Conservation (phyloP, 2,113 vertebrate species). For the Strigops habroptila region DNA sequence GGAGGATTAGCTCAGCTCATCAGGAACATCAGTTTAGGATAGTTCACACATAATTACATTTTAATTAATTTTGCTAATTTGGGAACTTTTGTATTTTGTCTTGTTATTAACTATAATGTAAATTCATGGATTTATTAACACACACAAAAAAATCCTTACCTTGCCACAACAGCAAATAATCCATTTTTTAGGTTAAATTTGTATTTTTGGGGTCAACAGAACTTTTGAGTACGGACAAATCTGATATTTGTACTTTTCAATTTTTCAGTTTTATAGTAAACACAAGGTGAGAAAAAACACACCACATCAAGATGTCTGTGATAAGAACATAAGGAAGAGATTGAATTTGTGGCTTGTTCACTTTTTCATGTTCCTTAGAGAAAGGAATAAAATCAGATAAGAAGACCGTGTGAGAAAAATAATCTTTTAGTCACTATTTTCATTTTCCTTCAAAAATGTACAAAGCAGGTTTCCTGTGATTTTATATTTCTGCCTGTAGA, state of each 20-base stretch:
- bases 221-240: neutral
- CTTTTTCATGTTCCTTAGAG: neutral
- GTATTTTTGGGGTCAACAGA: neutral
- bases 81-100: neutral
- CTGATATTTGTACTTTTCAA: neutral
- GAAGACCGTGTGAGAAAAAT: neutral
- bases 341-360: neutral
- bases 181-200: neutral
- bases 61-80: slow-evolving; percentile 13
- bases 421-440: neutral
- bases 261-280: neutral
- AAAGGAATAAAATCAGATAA: neutral
- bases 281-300: neutral
- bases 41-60: slow-evolving; percentile 17
- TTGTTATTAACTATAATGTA: neutral
- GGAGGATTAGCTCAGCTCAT: slow-evolving; percentile 19
- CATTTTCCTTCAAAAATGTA: neutral
- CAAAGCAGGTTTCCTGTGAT: neutral
- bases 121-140: neutral
- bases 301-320: neutral
- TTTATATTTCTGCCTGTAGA: neutral
- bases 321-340: neutral
- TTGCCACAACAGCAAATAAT: neutral
- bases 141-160: neutral
- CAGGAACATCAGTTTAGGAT: neutral